These are phyloP conservation scores for Zoanthus sansibaricus DNA, from an alignment of 92 coral and sea anemone species.

Conservation along the genomic window DNA sequence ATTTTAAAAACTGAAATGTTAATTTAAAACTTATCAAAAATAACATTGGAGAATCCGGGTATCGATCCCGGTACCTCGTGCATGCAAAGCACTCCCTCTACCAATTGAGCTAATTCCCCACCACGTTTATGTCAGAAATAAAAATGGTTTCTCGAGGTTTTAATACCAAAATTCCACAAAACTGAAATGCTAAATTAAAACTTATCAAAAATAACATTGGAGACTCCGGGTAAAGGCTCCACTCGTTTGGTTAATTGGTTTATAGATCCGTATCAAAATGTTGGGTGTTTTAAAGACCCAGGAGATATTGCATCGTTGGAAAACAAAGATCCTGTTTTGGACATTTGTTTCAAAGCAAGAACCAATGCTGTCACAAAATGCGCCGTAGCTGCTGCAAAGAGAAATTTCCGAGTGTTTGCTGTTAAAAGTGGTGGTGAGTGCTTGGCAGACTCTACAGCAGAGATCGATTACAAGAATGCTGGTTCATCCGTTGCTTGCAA, in stretches of 20 bases:
- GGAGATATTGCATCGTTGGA: not conserved
- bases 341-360: not conserved
- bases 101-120: conserved; percentile 69
- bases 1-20: no score
- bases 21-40: no score
- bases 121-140: no score
- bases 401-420: not conserved
- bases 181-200: no score
- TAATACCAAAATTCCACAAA: no score
- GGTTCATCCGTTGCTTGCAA: not conserved
- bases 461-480: not conserved
- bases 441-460: not conserved
- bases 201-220: no score
- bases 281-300: not conserved
- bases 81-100: conserved; percentile 64
- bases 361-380: not conserved
- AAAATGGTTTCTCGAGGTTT: no score
- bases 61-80: conserved; percentile 85
- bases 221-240: not conserved
- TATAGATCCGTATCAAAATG: not conserved
- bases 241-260: not conserved
- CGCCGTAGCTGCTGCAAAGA: not conserved
- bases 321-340: not conserved
- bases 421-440: not conserved
- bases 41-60: conserved; percentile 75